Base-by-base conservation (phyloP, 2,797 vertebrate species). In the Sandelia bainsii region DNA sequence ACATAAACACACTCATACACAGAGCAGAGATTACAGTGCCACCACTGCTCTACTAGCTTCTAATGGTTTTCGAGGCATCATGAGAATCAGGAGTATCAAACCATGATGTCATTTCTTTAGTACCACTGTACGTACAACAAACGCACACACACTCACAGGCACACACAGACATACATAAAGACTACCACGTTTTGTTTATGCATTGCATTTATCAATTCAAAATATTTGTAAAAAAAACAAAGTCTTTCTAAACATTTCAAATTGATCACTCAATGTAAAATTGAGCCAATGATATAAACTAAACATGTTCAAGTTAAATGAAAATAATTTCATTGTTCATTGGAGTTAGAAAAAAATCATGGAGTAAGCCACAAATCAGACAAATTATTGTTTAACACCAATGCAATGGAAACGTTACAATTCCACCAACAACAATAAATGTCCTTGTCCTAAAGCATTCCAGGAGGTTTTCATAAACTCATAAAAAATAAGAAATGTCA, bases 51-150 rank as follows among this genome's bases (percentile, higher is more conserved):
- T 45, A 40, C 80, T 65, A 20, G 72, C 49, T 75, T 77, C 59
- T 75, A 70, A 80, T 81, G 75, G 80, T 88, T 85, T 88, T 81
- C 46, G 69, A 75, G 74, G 81, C 75, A 86, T 81, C 70, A 71
- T 65, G 64, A 75, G 44, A 72, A 57, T 62, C 52, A 61, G 6
- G 52, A 70, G 17, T 22, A 68, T 78, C 56, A 76, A 81, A 73
- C 50, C 25, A 72, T 80, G 72, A 84, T 22, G 73, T 77, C 75
- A 80, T 82, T 34, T 20, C n/a, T 80, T 66, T 50, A 29, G 44
- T 23, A 45, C 45, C 58, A 40, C 25, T 32, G 50, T 1, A 39
- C 39, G 59, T 23, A 48, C 11, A 54, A 23, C 48, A 60, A 40
- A 68, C 23, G 58, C 44, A 58, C 23, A 61, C 44, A 58, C 20